phyloP scores from a whole-genome alignment of 2,797 vertebrate species.

The Pelochelys cantorii region DNA sequence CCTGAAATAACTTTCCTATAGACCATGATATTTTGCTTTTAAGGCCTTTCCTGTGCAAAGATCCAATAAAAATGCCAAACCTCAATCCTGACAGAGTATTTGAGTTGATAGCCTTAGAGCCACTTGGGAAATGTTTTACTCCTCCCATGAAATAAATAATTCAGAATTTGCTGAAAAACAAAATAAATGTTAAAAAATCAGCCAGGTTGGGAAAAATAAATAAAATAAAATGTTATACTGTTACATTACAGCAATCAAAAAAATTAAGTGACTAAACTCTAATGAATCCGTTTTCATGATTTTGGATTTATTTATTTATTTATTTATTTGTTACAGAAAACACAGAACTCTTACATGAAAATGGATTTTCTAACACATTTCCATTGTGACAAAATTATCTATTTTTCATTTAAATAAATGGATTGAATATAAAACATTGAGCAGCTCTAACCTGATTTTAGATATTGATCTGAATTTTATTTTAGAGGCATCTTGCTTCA shows the following conservation, averaged over 20 bases:
- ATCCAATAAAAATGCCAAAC: neutral
- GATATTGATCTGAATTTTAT: neutral
- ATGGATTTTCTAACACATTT: neutral
- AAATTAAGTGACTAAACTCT: no score
- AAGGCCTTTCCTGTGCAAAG: neutral
- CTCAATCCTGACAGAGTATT: neutral
- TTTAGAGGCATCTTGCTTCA: neutral
- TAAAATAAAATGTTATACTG: neutral
- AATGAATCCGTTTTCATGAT: neutral
- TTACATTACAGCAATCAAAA: neutral
- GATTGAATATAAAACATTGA: neutral
- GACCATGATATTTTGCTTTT: neutral
- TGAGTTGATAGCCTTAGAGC: neutral
- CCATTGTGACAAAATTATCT: neutral
- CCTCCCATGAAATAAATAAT: neutral
- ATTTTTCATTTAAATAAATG: neutral
- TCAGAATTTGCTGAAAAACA: neutral
- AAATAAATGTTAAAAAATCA: neutral
- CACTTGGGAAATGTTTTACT: neutral
- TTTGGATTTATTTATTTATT: neutral
- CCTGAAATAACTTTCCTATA: neutral
- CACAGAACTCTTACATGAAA: neutral
- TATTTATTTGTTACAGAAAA: neutral
- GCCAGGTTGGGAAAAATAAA: neutral
- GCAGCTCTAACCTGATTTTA: neutral